These are phyloP conservation scores for Solenodon paradoxus DNA, from an alignment of 2,113 vertebrate species.

Conservation along the genomic window DNA sequence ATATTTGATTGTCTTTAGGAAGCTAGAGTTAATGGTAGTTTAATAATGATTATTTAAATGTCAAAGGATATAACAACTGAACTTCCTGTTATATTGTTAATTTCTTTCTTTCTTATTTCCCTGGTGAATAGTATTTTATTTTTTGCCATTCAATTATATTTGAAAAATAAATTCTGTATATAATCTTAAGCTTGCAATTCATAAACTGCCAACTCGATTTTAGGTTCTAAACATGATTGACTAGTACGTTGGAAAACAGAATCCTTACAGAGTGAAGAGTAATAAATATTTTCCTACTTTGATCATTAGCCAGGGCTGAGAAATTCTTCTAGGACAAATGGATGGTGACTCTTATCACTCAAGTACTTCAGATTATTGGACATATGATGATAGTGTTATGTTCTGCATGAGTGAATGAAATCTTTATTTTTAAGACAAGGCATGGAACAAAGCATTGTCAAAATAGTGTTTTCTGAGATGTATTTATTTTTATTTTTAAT, in stretches of 20 bases:
- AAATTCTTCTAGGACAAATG: not conserved
- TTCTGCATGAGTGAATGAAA: constrained; percentile 57
- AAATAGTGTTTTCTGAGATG: constrained; percentile 82
- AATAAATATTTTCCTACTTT: not conserved
- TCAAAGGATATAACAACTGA: not conserved
- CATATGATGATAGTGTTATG: not conserved
- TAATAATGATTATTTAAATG: not conserved
- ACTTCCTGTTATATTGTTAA: not conserved
- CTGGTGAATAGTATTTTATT: not conserved
- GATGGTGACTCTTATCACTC: not conserved
- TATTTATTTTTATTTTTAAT: constrained; percentile 94
- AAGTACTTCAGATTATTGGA: not conserved
- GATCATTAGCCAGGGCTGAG: not conserved
- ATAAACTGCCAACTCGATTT: not conserved
- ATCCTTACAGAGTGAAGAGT: not conserved
- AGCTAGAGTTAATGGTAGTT: not conserved
- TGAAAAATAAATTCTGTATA: not conserved
- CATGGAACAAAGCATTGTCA: constrained; percentile 59
- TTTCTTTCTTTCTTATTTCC: not conserved
- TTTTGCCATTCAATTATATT: not conserved
- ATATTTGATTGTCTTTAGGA: not conserved
- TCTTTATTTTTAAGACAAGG: constrained; percentile 67
- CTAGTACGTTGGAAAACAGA: not conserved
- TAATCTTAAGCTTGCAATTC: not conserved
- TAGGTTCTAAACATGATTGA: not conserved